Evolutionary conservation across 2,888 invertebrate genomes (phyloP).

Genomic region (Caenorhabditis imperialis): DNA sequence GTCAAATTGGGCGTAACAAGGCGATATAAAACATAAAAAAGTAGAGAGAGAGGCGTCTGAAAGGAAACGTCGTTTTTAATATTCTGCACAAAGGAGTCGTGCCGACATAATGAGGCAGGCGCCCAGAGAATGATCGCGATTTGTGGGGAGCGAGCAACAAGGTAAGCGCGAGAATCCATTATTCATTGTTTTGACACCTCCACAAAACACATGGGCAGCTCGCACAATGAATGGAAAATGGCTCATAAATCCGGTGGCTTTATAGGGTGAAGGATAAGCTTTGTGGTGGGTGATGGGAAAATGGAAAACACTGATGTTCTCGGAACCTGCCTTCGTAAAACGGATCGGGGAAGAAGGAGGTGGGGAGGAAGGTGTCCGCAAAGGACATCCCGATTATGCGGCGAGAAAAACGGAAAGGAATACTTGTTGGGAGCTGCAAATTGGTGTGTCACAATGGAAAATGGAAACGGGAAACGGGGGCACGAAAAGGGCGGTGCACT

Average conservation of each 20-base stretch:
- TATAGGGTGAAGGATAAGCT: slow-evolving; percentile 26
- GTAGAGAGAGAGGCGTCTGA: slow-evolving; percentile 7
- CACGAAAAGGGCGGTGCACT: too few relatives aligned
- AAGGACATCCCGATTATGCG: slow-evolving; percentile 26
- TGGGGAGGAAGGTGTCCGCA: slow-evolving; percentile 40
- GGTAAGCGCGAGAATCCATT: slow-evolving; percentile 9
- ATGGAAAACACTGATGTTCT: not conserved
- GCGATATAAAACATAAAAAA: slow-evolving; percentile 13
- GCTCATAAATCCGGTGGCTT: slow-evolving; percentile 44
- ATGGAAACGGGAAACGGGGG: too few relatives aligned
- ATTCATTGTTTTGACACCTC: slow-evolving; percentile 40
- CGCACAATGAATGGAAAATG: slow-evolving; percentile 37
- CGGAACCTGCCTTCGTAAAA: slow-evolving; percentile 2
- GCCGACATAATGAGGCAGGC: not conserved
- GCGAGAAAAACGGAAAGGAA: too few relatives aligned
- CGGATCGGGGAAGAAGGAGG: not conserved
- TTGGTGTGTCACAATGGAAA: too few relatives aligned
- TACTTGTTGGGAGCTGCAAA: too few relatives aligned
- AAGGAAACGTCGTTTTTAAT: slow-evolving; percentile 24
- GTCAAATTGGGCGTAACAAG: slow-evolving; percentile 49
- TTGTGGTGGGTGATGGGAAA: not conserved
- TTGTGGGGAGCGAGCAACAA: not conserved
- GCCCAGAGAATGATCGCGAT: slow-evolving; percentile 1
- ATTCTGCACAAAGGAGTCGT: slow-evolving; percentile 33
- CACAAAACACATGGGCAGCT: slow-evolving; percentile 15